phyloP scores from a whole-genome alignment of 2,797 vertebrate genomes.

The Mycteria americana region DNA sequence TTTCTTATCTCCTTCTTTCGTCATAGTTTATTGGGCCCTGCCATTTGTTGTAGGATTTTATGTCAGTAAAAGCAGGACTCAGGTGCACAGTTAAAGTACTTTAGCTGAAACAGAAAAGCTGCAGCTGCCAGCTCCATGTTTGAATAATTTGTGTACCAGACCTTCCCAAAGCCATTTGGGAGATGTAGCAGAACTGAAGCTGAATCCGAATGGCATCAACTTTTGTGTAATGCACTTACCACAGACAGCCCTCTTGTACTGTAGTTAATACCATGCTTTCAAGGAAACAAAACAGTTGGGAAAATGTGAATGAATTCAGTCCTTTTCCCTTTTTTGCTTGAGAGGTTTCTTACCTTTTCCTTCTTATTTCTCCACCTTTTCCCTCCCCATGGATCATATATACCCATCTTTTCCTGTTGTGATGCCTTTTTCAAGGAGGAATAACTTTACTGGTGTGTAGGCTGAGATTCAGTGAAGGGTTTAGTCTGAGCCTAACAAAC shows the following conservation, averaged over 20 bases:
- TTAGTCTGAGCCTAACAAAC: not conserved
- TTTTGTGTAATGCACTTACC: not conserved
- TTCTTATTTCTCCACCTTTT: not conserved
- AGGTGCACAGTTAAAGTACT: not conserved
- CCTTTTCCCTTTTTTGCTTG: not conserved
- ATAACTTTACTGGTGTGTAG: not conserved
- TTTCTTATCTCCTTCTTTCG: not conserved
- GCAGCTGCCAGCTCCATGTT: not conserved
- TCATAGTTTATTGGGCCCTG: not conserved
- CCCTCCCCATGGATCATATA: fast-evolving
- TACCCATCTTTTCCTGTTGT: not conserved
- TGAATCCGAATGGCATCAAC: not conserved
- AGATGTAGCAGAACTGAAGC: not conserved
- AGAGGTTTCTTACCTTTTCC: not conserved
- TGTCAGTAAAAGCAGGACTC: not conserved
- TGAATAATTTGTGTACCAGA: not conserved
- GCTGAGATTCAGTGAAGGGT: not conserved
- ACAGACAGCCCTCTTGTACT: not conserved
- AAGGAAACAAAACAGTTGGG: not conserved
- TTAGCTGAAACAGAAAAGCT: not conserved
- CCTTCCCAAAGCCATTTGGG: not conserved
- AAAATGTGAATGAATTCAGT: not conserved
- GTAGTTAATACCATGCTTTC: not conserved
- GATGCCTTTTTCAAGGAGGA: not conserved
- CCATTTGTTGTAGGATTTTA: not conserved